These are phyloP conservation scores for Halcyon malimbica DNA, from an alignment of 2,113 vertebrate genomes.

Conservation along the genomic window DNA sequence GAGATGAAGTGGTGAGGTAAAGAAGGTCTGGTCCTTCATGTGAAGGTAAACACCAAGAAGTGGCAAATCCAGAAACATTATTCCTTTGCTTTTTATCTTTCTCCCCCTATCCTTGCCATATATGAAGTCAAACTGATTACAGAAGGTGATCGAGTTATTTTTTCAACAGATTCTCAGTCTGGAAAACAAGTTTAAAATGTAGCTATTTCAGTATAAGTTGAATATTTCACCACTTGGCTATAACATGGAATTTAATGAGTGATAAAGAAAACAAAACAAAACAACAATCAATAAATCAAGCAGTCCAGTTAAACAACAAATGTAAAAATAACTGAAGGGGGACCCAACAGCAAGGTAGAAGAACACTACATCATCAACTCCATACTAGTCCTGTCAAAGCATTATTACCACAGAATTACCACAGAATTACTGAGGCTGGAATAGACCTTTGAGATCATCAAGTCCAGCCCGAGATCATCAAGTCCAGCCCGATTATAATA, in stretches of 20 bases:
- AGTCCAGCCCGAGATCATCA: too few relatives aligned
- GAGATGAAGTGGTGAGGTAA: not conserved
- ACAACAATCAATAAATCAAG: not conserved
- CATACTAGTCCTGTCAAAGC: not conserved
- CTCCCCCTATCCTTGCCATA: not conserved
- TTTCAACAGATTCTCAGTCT: not conserved
- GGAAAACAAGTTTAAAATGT: not conserved
- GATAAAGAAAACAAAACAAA: not conserved
- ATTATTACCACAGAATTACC: too few relatives aligned
- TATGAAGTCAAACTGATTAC: not conserved
- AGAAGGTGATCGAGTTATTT: not conserved
- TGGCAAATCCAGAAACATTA: not conserved
- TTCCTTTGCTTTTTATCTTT: not conserved
- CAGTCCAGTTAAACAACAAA: not conserved
- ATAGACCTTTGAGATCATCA: too few relatives aligned
- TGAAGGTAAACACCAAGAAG: not conserved
- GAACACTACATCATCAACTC: not conserved
- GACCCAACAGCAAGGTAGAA: not conserved
- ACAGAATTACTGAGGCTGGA: too few relatives aligned
- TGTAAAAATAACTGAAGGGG: not conserved
- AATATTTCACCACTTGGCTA: not conserved
- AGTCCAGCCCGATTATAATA: too few relatives aligned
- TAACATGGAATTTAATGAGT: not conserved
- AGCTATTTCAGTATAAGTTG: not conserved
- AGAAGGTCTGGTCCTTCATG: not conserved